Conservation (phyloP, 1,140 invertebrate species). For the Sminthurides bifidus region DNA sequence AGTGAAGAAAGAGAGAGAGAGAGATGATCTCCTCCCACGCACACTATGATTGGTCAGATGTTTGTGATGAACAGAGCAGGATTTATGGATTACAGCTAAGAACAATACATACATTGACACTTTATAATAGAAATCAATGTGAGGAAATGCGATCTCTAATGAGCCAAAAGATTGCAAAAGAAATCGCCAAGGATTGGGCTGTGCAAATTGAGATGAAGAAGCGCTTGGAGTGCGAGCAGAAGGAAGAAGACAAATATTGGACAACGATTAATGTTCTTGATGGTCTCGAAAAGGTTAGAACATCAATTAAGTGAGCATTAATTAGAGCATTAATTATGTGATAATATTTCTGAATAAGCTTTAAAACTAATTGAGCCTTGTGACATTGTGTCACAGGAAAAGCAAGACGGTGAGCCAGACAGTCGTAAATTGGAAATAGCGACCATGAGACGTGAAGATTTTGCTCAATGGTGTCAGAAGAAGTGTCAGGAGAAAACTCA, state of each 20-base stretch:
- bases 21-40: too few relatives aligned
- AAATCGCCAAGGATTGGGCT: constrained; percentile 25
- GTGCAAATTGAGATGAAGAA: constrained; percentile 20
- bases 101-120: not conserved
- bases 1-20: too few relatives aligned
- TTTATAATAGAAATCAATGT: constrained; percentile 14
- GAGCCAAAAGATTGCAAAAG: constrained; percentile 14
- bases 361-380: too few relatives aligned
- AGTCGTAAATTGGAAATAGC: too few relatives aligned
- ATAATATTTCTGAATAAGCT: not conserved
- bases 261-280: constrained; percentile 12
- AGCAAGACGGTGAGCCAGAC: too few relatives aligned
- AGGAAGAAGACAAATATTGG: constrained; percentile 24
- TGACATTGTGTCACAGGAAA: too few relatives aligned
- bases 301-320: not conserved
- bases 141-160: constrained; percentile 23
- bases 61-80: too few relatives aligned
- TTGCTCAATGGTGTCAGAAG: constrained; percentile 3
- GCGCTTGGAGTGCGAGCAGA: constrained; percentile 19
- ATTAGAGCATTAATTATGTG: not conserved
- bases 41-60: too few relatives aligned
- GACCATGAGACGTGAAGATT: too few relatives aligned
- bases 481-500: constrained; percentile 14
- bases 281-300: constrained; percentile 23
- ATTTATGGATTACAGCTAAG: too few relatives aligned